Evolutionary conservation across 2,888 invertebrate species (phyloP), one percentile per base, ranked within the genome.

Genomic region (Xanthorhoe spadicearia): DNA sequence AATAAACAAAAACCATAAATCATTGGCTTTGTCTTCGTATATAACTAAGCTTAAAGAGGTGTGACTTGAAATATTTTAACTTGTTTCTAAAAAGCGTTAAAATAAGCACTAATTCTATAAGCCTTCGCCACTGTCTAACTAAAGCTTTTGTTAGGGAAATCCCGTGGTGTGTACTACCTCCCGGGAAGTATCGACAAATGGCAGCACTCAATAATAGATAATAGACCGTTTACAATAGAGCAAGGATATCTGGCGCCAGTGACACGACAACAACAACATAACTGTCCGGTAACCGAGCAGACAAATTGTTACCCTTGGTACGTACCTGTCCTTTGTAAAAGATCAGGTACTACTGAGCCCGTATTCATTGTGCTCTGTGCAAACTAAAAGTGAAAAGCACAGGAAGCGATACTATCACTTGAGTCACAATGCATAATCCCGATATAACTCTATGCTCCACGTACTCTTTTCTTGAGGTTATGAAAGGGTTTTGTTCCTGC

Each of bases 241-340:
- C 66, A 73, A 77, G 78, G 77, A 79, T 79, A 80, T 83, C 83
- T 86, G 92, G 92, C 92, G 92, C 92, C 92, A 87, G 80, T 76
- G 69, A 63, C 65, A 63, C 65, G 48, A 57, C 60, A 79, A 85
- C 80, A 83, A 84, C 80, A 83, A 84, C 79, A 83, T 89, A 90
- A 90, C 90, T 87, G 90, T 86, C 76, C 68, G 72, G 74, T 77
- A 76, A 83, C 78, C 75, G 77, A 82, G 72, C 80, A 76, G 78
- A 78, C 80, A 76, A 78, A 81, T 80, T 80, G 78, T 77, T 77
- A 68, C 74, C 63, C 75, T 76, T 76, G 74, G 82, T 88, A 87
- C 88, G 82, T 88, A 87, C 88, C 89, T 86, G 89, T 72, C 84
- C 83, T 87, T 68, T 64, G 61, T 61, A n/a, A 83, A 15, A 86